phyloP scores from a whole-genome alignment of 92 coral and sea anemone species.

The Porites evermanni region DNA sequence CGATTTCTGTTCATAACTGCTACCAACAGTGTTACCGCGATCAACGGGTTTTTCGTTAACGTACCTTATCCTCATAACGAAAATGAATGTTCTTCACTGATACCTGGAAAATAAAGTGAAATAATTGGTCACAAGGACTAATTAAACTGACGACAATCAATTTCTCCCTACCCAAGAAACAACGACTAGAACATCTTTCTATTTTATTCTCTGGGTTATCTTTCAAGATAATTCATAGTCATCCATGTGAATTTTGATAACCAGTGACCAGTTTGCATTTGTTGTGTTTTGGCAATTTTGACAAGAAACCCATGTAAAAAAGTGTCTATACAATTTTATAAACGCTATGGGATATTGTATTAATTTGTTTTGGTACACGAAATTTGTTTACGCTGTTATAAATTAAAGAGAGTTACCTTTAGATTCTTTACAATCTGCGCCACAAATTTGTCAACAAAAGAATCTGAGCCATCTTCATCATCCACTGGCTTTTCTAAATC shows the following conservation, averaged over 20 bases:
- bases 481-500: slow-evolving; percentile 38
- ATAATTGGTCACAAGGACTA: neutral
- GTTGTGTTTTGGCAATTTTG: no score
- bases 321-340: no score
- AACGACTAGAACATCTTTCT: no score
- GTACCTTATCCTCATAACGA: slow-evolving; percentile 96
- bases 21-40: neutral
- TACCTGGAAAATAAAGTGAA: slow-evolving; percentile 50
- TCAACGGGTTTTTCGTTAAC: neutral
- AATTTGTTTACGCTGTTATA: neutral
- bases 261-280: no score
- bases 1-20: neutral
- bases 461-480: slow-evolving; percentile 61
- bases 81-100: slow-evolving; percentile 90
- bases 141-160: no score
- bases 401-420: slow-evolving; percentile 53
- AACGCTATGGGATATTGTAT: no score
- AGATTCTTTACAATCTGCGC: slow-evolving; percentile 93
- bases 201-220: no score
- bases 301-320: no score
- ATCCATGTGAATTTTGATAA: no score
- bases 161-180: no score
- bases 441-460: slow-evolving; percentile 87
- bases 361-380: neutral
- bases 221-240: no score